phyloP scores from a whole-genome alignment of 2,797 vertebrate species.

The Fistularia commersonii region DNA sequence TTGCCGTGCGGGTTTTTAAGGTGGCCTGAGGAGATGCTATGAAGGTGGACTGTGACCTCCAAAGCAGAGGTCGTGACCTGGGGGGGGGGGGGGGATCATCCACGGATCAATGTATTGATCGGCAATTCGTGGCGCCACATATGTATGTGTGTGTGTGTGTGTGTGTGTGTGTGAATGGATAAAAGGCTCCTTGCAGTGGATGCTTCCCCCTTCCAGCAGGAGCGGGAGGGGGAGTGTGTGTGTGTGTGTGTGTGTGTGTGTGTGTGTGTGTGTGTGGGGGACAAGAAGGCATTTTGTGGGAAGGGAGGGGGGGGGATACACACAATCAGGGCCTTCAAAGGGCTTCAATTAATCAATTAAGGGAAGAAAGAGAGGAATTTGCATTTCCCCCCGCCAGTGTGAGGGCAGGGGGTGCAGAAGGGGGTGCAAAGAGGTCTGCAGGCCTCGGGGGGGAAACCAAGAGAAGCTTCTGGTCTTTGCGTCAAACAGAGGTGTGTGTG shows the following conservation, averaged over 20 bases:
- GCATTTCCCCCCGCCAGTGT: slow-evolving; percentile 65
- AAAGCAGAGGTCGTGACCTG: too few relatives aligned
- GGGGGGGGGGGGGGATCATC: too few relatives aligned
- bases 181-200: slow-evolving; percentile 34
- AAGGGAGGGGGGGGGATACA: slow-evolving; percentile 33
- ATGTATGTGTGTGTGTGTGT: slow-evolving; percentile 6
- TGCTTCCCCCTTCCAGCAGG: slow-evolving; percentile 25
- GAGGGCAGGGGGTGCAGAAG: slow-evolving; percentile 35
- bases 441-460: slow-evolving; percentile 33
- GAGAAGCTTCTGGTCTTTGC: background rate
- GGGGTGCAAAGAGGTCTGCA: slow-evolving; percentile 20
- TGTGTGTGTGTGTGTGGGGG: too few relatives aligned
- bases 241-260: too few relatives aligned
- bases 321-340: slow-evolving; percentile 74
- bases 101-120: too few relatives aligned
- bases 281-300: slow-evolving; percentile 55
- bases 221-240: too few relatives aligned
- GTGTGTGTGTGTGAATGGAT: slow-evolving; percentile 21
- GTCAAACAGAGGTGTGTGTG: background rate
- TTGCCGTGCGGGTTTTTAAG: too few relatives aligned
- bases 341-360: slow-evolving; percentile 83
- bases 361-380: slow-evolving; percentile 77
- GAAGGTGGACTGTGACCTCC: too few relatives aligned
- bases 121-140: background rate
- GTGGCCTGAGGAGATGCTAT: too few relatives aligned